Evolutionary conservation across 2,113 vertebrate species (phyloP), one percentile per base, ranked within the genome.

Genomic region (Blennius ocellaris): DNA sequence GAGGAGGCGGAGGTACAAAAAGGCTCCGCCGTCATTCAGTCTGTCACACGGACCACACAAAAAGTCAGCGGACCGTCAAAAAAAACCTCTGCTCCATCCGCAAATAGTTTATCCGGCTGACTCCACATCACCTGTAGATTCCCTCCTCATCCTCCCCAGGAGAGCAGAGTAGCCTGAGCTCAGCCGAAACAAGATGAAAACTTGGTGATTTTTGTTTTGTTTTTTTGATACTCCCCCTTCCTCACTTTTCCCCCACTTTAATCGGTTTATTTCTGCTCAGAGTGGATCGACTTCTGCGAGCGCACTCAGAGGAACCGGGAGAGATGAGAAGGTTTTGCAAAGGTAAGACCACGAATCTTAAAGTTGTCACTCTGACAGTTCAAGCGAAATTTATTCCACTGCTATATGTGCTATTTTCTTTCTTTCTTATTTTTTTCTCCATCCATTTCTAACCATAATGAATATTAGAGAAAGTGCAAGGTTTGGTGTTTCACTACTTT

Each of bases 11-110:
- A 75, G 72, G 66, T 93, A 93, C 91, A 93, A 91, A 92, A 92
- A 90, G 78, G 78, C 87, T 87, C 74, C 86, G 82, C 89, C 82
- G 89, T 92, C 89, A 83, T 64, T 90, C 90, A 85, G 84, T 87
- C 90, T 89, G 82, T 92, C 92, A 92, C 69, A 86, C 68, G 81
- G 88, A 90, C 83, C 90, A 83, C 89, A 90, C 87, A 30, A 90
- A 30, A 90, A 83, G 84, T 78, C 76, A 59, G 69, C 67, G 76
- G 78, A 73, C 47, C 84, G 77, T 89, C 86, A 88, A 82, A 58
- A 75, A 88, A 82, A 58, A 75, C 61, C 63, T 16, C 2, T 58
- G 45, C 60, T 36, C 39, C 75, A 68, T 54, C 81, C 60, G 44
- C 7, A 11, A 60, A 52, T 43, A 15, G 5, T 9, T 12, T 15